Evolutionary conservation across 2,113 vertebrate species (phyloP).

Genomic region (Erythrocebus patas): DNA sequence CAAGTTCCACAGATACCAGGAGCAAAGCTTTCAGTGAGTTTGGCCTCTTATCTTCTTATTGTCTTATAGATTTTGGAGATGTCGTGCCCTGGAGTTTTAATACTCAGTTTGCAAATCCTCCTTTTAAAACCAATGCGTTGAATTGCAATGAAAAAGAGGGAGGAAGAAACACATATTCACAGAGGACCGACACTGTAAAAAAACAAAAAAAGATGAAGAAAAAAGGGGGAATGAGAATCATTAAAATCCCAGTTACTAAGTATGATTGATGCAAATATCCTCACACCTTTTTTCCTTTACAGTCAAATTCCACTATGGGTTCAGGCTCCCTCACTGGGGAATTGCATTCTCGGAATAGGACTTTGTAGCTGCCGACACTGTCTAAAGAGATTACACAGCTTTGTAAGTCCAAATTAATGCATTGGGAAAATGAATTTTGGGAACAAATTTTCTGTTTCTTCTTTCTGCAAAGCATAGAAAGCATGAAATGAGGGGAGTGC

Average conservation of each 20-base stretch:
- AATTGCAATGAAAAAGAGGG: conserved; percentile 66
- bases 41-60: conserved; percentile 83
- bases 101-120: conserved; percentile 68
- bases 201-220: conserved; percentile 68
- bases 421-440: conserved; percentile 72
- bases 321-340: conserved; percentile 45
- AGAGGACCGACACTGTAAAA: conserved; percentile 15
- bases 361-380: conserved; percentile 76
- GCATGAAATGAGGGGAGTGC: neutral
- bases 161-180: conserved; percentile 33
- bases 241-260: conserved; percentile 75
- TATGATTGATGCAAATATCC: conserved; percentile 73
- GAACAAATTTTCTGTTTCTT: conserved; percentile 72
- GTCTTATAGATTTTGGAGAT: conserved; percentile 83
- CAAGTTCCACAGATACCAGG: conserved; percentile 77
- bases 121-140: conserved; percentile 61
- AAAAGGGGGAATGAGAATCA: conserved; percentile 59
- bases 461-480: conserved; percentile 45
- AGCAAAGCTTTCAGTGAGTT: conserved; percentile 74
- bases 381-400: conserved; percentile 81
- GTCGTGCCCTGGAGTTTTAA: conserved; percentile 80
- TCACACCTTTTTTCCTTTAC: conserved; percentile 73
- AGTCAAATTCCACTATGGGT: conserved; percentile 60
- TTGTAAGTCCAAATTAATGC: conserved; percentile 81
- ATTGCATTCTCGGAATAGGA: conserved; percentile 65